Evolutionary conservation across 2,113 vertebrate genomes (phyloP), one percentile per base, ranked within the genome.

Genomic region (Dipodomys stephensi): DNA sequence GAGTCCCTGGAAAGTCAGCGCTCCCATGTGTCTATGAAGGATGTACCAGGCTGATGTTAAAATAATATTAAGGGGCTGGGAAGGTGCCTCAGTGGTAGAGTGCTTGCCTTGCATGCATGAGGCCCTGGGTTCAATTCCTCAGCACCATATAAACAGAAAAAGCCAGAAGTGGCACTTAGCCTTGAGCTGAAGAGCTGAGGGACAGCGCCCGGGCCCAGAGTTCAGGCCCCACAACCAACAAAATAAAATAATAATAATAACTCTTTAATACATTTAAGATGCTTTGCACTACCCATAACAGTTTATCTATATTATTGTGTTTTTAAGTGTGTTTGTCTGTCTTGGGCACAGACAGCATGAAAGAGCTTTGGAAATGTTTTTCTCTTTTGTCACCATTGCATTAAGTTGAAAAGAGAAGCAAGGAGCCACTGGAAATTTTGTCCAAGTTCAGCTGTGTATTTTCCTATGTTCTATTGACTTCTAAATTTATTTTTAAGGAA

Each of bases 401-500:
- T 87, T 35, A 87, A 60, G 83, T 32, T 18, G 4, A 67, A 46
- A 77, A 72, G 23, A 69, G 10, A 27, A n/a, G 35, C 35, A 64
- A 92, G 57, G 79, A 95, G 68, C 30, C 35, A 86, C 68, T 85
- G 88, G 53, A 67, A 77, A 90, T 60, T 53, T 73, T 89, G 69
- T 35, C 25, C 32, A 25, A 32, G 18, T 25, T 93, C 49, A 83
- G 20, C 44, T 96, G 62, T 92, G 0, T 53, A 49, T 91, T 90
- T 89, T 83, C 92, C 79, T 84, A 49, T 91, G 78, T 57, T 44
- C 23, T 57, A 11, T 30, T 92, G 19, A 64, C 23, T 68, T 89
- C 69, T 85, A 67, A 27, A 65, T 95, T 83, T 96, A 46, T 78
- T 91, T 92, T 95, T 72, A 96, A 93, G 86, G 73, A 77, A 94